Base-by-base conservation (phyloP, 2,888 invertebrate species). In the Pachydiplax longipennis region DNA sequence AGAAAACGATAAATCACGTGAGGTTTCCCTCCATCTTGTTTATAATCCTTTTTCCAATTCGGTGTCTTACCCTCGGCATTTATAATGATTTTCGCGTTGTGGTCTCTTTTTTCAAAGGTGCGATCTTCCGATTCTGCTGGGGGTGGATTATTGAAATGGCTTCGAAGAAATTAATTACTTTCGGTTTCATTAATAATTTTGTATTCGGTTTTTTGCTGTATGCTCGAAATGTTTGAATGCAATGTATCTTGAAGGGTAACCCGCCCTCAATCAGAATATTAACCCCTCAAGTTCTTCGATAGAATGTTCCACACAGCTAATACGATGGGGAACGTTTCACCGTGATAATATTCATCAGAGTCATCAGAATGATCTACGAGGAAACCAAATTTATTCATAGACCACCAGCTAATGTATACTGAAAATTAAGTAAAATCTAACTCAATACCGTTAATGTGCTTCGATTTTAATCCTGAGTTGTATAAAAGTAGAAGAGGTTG, bases 11-110 rank as follows among this genome's bases (percentile, higher is more conserved):
- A 87, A 87, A 87, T 87, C 87, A 87, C 87, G 40, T 35, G 61
- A 22, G 65, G n/a, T n/a, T 37, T 25, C 61, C 61, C 61, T 35
- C 61, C 87, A 87, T 87, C 87, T 65, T 87, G 61, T 61, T 61
- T 61, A 87, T 87, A 35, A 61, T 87, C 61, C 87, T 87, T 87
- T 40, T 65, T 65, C 61, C 87, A 65, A 87, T 87, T 87, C 31
- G 35, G 58, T 35, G 58, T 58, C 83, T 44, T 58, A 31, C 53
- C 61, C 61, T 37, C 82, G 44, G 31, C 31, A 18, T 53, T 58
- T 83, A 58, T 53, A 83, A 53, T 53, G 83, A 22, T 73, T 73
- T 73, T 87, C 87, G 61, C 61, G 73, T 25, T 73, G 37, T 31
- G 61, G 35, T 37, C 25, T 35, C 40, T 53, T 83, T 53, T 53